phyloP scores from a whole-genome alignment of 2,113 vertebrate species.

The Myrmecobius fasciatus region DNA sequence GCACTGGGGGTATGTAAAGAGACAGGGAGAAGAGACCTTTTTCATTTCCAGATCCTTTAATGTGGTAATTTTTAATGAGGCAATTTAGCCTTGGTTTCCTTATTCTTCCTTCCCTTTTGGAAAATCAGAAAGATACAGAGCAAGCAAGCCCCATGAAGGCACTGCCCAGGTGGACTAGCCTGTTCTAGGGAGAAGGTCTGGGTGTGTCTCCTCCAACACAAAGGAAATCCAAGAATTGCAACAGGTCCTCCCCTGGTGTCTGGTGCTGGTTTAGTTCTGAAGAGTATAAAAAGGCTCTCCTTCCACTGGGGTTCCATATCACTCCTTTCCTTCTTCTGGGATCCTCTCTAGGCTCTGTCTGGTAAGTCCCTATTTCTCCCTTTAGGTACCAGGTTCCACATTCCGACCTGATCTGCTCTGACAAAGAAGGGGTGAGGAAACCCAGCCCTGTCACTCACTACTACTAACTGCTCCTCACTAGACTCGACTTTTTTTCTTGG shows the following conservation, averaged over 20 bases:
- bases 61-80: not conserved
- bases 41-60: not conserved
- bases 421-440: not conserved
- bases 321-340: not conserved
- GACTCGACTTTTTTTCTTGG: not conserved
- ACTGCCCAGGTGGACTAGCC: not conserved
- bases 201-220: not conserved
- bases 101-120: not conserved
- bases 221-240: not conserved
- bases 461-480: not conserved
- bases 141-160: not conserved
- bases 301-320: rapidly evolving
- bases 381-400: not conserved
- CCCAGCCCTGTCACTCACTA: not conserved
- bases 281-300: not conserved
- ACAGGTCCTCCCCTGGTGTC: not conserved
- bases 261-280: not conserved
- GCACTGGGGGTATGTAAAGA: not conserved
- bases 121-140: not conserved
- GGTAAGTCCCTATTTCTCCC: not conserved
- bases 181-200: not conserved
- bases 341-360: not conserved
- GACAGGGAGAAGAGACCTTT: not conserved
- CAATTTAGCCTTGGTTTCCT: not conserved
- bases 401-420: not conserved